These are phyloP conservation scores for Cryptosula pallasiana DNA, from an alignment of 2,888 invertebrate species.

Conservation along the genomic window DNA sequence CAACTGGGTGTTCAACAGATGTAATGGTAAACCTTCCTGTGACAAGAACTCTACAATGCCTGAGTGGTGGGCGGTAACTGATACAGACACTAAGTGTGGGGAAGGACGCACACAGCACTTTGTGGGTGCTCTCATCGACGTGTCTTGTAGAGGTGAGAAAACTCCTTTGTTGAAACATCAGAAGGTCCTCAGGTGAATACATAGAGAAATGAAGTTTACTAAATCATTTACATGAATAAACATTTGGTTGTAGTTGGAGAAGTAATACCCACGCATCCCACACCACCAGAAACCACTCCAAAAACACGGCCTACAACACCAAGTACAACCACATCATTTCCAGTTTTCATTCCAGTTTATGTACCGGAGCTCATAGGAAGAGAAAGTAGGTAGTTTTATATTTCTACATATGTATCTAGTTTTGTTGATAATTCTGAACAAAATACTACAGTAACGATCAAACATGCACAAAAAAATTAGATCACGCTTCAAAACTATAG, in stretches of 20 bases:
- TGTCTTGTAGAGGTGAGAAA: neutral
- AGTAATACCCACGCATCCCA: neutral
- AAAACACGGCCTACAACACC: conserved; percentile 16
- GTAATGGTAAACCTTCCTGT: neutral
- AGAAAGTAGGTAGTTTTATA: neutral
- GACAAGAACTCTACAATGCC: neutral
- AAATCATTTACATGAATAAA: too few species aligned
- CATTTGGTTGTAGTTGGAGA: neutral
- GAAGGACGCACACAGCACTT: neutral
- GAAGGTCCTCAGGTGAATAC: too few species aligned
- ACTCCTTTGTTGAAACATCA: too few species aligned
- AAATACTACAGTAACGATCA: too few species aligned
- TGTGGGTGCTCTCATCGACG: neutral
- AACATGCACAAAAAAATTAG: too few species aligned
- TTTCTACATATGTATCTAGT: neutral
- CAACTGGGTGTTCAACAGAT: conserved; percentile 5
- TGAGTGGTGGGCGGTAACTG: neutral
- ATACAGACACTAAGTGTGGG: neutral
- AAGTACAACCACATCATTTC: conserved; percentile 4
- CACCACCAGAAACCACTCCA: conserved; percentile 2
- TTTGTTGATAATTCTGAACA: too few species aligned
- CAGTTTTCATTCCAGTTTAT: neutral
- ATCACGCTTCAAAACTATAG: too few species aligned
- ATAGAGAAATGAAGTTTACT: too few species aligned
- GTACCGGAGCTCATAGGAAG: conserved; percentile 3